phyloP scores from a whole-genome alignment of 2,113 vertebrate genomes.

The Protobothrops mucrosquamatus region DNA sequence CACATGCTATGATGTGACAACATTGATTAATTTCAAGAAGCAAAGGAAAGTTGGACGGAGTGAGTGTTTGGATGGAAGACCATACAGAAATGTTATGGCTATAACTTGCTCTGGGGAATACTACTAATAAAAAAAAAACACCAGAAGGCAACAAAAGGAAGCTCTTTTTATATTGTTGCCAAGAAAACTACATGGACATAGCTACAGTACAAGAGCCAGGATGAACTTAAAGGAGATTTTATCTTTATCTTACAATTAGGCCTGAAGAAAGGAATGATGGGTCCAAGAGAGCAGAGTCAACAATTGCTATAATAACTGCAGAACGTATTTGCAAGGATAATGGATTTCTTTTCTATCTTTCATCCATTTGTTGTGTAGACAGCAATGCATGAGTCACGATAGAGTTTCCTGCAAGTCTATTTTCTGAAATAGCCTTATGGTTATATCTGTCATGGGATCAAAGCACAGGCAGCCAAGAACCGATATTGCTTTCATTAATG shows the following conservation, averaged over 20 bases:
- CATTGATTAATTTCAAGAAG: background rate
- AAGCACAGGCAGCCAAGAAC: background rate
- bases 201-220: background rate
- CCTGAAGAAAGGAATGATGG: background rate
- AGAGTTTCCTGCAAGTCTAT: background rate
- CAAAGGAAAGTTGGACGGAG: background rate
- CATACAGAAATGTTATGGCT: background rate
- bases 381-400: background rate
- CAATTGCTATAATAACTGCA: background rate
- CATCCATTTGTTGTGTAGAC: background rate
- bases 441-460: background rate
- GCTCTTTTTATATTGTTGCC: background rate
- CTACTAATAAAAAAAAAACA: background rate
- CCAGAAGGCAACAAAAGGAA: background rate
- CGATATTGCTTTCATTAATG: background rate
- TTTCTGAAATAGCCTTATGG: background rate
- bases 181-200: too few species aligned
- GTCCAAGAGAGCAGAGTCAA: background rate
- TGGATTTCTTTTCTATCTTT: background rate
- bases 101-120: background rate
- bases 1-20: background rate
- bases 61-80: background rate
- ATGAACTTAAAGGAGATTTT: background rate
- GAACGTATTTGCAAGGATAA: background rate
- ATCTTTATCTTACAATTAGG: background rate